Evolutionary conservation across 2,888 invertebrate genomes (phyloP).

Genomic region (Petrophora chlorosata): DNA sequence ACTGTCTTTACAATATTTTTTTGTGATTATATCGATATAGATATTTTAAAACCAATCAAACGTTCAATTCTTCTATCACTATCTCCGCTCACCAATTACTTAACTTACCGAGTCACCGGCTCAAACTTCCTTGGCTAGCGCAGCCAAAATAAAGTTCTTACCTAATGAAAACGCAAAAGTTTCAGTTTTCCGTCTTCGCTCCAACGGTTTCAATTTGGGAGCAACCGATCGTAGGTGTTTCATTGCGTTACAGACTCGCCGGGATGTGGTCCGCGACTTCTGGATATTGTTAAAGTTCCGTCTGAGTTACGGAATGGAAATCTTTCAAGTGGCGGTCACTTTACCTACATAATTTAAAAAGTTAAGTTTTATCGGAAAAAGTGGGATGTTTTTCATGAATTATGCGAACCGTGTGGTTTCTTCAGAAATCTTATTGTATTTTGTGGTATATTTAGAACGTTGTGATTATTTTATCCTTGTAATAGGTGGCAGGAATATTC

Average conservation of each 20-base stretch:
- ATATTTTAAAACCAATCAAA: conserved; percentile 3
- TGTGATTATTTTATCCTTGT: too few species aligned
- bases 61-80: not conserved
- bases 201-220: conserved; percentile 52
- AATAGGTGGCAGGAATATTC: too few species aligned
- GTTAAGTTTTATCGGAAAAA: conserved; percentile 4
- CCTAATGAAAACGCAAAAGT: conserved; percentile 45
- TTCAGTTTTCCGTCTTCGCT: conserved; percentile 37
- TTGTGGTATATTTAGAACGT: too few species aligned
- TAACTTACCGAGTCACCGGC: conserved; percentile 12
- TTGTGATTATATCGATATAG: not conserved
- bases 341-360: conserved; percentile 15
- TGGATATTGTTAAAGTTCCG: conserved; percentile 11
- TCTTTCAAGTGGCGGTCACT: conserved; percentile 15
- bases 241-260: conserved; percentile 2
- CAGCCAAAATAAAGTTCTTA: conserved; percentile 36
- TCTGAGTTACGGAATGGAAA: conserved; percentile 7
- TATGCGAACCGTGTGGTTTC: conserved; percentile 3
- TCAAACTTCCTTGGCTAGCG: conserved; percentile 37
- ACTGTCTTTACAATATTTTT: not conserved
- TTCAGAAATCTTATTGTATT: too few species aligned
- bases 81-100: conserved; percentile 21
- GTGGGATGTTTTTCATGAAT: conserved; percentile 6
- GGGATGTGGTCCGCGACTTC: conserved; percentile 7
- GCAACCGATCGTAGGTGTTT: conserved; percentile 34